Conservation (phyloP, 64 coral and sea anemone genomes). For the Montipora efflorescens region DNA sequence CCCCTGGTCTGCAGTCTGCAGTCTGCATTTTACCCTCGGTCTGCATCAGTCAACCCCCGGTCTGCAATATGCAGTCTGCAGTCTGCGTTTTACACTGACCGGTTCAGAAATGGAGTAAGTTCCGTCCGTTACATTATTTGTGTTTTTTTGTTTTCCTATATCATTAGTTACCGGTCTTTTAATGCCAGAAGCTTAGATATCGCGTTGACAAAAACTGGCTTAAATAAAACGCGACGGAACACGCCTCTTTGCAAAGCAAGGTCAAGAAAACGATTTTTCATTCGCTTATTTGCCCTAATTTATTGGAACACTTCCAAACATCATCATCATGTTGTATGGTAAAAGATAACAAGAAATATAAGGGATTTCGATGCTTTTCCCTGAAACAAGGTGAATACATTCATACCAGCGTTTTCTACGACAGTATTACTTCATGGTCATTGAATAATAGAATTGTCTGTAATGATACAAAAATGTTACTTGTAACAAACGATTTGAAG, state of each 20-base stretch:
- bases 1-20: conserved; percentile 42
- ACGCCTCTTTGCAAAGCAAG: neutral
- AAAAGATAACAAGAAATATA: neutral
- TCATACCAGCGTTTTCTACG: too few relatives aligned
- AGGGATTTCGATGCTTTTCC: too few relatives aligned
- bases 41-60: neutral
- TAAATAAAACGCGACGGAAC: neutral
- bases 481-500: too few relatives aligned
- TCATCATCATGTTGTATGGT: too few relatives aligned
- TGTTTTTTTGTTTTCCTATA: neutral
- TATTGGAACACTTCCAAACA: too few relatives aligned
- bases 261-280: neutral
- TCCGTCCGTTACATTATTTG: conserved; percentile 22
- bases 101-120: neutral
- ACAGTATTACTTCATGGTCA: too few relatives aligned
- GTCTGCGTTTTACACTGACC: too few relatives aligned
- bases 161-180: neutral
- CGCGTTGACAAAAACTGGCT: conserved; percentile 8
- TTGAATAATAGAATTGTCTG: too few relatives aligned
- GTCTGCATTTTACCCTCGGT: conserved; percentile 44
- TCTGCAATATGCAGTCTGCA: too few relatives aligned
- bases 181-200: neutral
- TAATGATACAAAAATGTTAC: too few relatives aligned
- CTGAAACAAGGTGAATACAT: too few relatives aligned
- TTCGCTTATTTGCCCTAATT: neutral